Evolutionary conservation across 2,797 vertebrate species (phyloP), one percentile per base, ranked within the genome.

Genomic region (Danio kyathit): DNA sequence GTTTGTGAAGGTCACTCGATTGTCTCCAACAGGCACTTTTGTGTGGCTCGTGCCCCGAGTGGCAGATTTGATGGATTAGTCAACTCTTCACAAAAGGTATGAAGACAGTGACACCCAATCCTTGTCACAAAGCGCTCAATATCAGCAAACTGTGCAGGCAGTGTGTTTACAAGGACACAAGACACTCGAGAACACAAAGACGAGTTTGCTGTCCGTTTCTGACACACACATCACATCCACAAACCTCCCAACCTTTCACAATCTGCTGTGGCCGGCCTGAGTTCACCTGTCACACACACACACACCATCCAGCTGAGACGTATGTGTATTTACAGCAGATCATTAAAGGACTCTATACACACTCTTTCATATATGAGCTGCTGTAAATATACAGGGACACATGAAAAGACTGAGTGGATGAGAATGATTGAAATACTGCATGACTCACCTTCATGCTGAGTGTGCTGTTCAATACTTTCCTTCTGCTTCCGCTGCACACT

Each of bases 1-100:
- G n/a, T 38, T 79, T 21, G 29, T 72, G 59, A 63, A 79, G 67
- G 67, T 72, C 77, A 72, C 59, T 46, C 11, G 10, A 51, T 49
- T 49, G 54, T 63, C 14, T 63, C 38, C 17, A 16, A 44, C 17
- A 64, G 59, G 1, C 40, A 4, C 61, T 64, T 54, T 61, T 70
- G 44, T 75, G 49, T 43, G 19, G 46, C n/a, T 49, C 49, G 40
- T 61, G 48, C 14, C 48, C 48, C 48, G 40, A 60, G 38, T 79
- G 67, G 57, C 77, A 79, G 46, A 63, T 79, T 64, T 79, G 77
- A 79, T 79, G 67, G 77, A 79, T 72, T 71, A 72, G 67, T 59
- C 48, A 44, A 44, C 46, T 79, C 14, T 52, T 63, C 17, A 72
- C 67, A 44, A 64, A 64, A 54, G 48, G 67, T 79, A 52, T 46